Percentiles rank a stretch among this genome's conserved stretches.
These are phyloP conservation scores for Avahi laniger DNA, from an alignment of 2,797 vertebrate genomes.

Conservation along the genomic window DNA sequence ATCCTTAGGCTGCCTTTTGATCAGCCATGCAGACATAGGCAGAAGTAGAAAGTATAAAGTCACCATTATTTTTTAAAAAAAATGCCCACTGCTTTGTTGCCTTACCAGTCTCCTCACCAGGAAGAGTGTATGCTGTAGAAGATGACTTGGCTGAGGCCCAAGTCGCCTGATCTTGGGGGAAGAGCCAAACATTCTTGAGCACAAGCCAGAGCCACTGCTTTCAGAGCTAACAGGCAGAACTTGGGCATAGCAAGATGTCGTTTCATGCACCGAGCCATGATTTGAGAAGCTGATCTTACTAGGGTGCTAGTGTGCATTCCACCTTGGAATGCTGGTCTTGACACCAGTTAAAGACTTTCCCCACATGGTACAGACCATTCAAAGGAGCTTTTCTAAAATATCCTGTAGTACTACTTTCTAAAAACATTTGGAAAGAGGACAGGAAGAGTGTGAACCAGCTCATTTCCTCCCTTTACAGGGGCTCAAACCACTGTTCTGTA, in stretches of 20 bases:
- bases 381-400: slow-evolving; percentile 32
- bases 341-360: not conserved
- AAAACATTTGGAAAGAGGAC: not conserved
- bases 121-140: not conserved
- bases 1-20: slow-evolving; percentile 20
- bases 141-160: not conserved
- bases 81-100: not conserved
- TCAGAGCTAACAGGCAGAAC: not conserved
- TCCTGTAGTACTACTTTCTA: not conserved
- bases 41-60: not conserved
- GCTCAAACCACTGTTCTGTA: not conserved
- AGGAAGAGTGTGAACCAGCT: not conserved
- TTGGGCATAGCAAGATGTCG: not conserved
- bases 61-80: not conserved
- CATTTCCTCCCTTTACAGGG: not conserved
- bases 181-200: slow-evolving; percentile 30
- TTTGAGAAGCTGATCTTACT: not conserved
- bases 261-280: not conserved
- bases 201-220: not conserved
- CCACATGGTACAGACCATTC: not conserved
- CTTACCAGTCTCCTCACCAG: not conserved
- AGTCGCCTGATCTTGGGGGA: not conserved
- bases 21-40: not conserved
- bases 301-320: not conserved
- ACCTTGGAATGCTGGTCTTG: not conserved